These are phyloP conservation scores for Portevinia maculata DNA, from an alignment of 2,888 invertebrate genomes.

Conservation along the genomic window DNA sequence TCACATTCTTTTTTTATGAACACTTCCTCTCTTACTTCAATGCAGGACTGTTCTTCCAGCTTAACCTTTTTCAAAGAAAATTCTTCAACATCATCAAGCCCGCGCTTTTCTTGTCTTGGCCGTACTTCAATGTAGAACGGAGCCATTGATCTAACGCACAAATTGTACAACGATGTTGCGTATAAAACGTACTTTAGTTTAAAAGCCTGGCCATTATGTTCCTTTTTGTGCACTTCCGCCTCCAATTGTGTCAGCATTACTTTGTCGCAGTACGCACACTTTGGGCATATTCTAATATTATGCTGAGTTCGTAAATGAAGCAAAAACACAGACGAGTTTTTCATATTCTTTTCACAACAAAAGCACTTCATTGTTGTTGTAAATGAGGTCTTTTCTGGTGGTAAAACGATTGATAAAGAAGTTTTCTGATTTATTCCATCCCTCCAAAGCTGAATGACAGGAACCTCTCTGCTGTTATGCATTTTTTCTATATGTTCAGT, in stretches of 20 bases:
- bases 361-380: constrained; percentile 37
- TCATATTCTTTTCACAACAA: constrained; percentile 30
- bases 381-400: constrained; percentile 22
- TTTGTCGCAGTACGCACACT: constrained; percentile 42
- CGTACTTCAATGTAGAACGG: constrained; percentile 39
- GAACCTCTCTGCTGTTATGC: constrained; percentile 62
- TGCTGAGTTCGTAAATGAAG: constrained; percentile 44
- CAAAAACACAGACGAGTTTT: not conserved
- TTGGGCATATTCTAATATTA: constrained; percentile 22
- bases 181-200: constrained; percentile 36
- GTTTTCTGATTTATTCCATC: constrained; percentile 12
- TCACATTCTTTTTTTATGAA: constrained; percentile 31
- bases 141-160: constrained; percentile 11
- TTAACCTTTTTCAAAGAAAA: constrained; percentile 14
- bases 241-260: constrained; percentile 31
- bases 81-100: not conserved
- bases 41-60: not conserved
- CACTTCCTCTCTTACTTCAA: constrained; percentile 33
- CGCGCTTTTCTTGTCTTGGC: constrained; percentile 23
- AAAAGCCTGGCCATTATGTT: constrained; percentile 14
- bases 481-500: constrained; percentile 36
- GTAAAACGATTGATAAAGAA: constrained; percentile 34
- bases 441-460: constrained; percentile 36
- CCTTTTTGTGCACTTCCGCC: constrained; percentile 15
- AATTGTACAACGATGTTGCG: constrained; percentile 8